phyloP scores from a whole-genome alignment of 2,888 invertebrate species.

The Theristus sp. region DNA sequence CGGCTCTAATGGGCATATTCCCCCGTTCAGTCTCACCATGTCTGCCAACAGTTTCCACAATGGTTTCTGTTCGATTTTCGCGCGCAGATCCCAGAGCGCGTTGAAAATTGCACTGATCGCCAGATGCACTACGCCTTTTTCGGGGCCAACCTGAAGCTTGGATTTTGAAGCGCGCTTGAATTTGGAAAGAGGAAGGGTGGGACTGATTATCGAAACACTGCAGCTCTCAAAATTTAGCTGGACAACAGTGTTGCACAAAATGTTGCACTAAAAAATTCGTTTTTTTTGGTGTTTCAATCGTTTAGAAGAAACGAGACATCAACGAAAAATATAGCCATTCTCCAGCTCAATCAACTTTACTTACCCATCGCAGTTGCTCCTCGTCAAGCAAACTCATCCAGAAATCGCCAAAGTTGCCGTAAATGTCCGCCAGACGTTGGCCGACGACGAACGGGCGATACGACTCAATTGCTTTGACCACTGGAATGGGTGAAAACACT shows the following conservation, averaged over 20 bases:
- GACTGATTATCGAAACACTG: too few species aligned
- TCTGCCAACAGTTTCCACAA: constrained; percentile 66
- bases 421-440: constrained; percentile 48
- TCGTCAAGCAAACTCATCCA: constrained; percentile 67
- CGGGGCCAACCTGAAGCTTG: not conserved
- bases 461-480: constrained; percentile 53
- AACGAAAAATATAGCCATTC: too few species aligned
- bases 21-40: constrained; percentile 35
- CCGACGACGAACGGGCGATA: constrained; percentile 52
- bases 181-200: not conserved
- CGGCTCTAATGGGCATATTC: too few species aligned
- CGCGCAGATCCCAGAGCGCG: constrained; percentile 80
- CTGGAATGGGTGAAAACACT: constrained; percentile 30
- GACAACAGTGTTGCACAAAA: too few species aligned
- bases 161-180: not conserved
- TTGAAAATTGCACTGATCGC: constrained; percentile 45
- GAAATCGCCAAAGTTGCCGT: constrained; percentile 52
- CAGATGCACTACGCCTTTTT: not conserved
- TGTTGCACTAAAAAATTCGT: too few species aligned
- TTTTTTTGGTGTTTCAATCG: too few species aligned
- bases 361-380: constrained; percentile 73
- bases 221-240: too few species aligned
- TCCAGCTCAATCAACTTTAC: too few species aligned
- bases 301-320: too few species aligned
- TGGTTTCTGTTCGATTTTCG: constrained; percentile 58